Conservation (phyloP, 2,113 vertebrate species). For the Miniopterus natalensis region DNA sequence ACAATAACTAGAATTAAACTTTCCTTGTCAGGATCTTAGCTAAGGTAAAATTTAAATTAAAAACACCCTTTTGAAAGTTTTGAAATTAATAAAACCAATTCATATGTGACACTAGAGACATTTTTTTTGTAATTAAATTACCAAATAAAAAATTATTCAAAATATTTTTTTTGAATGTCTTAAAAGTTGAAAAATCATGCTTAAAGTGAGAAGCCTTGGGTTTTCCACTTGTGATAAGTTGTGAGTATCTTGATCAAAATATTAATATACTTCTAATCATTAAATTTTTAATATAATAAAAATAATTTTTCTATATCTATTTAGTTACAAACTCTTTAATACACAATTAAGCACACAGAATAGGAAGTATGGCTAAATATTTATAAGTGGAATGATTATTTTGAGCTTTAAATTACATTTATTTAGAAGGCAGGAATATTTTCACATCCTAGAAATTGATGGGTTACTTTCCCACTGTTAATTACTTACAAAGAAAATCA, state of each 20-base stretch:
- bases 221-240: conserved; percentile 36
- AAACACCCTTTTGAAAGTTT: conserved; percentile 71
- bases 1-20: conserved; percentile 79
- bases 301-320: neutral
- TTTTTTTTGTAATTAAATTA: conserved; percentile 68
- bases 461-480: conserved; percentile 66
- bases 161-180: conserved; percentile 14
- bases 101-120: conserved; percentile 62
- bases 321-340: conserved; percentile 46
- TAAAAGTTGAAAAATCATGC: conserved; percentile 52
- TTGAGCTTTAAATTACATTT: conserved; percentile 50
- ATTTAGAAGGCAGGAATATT: neutral
- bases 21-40: conserved; percentile 75
- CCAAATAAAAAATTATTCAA: conserved; percentile 50
- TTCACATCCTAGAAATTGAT: conserved; percentile 54
- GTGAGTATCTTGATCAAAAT: neutral
- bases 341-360: conserved; percentile 9
- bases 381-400: conserved; percentile 50
- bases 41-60: conserved; percentile 63
- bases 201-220: conserved; percentile 16
- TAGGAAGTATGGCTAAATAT: conserved; percentile 5
- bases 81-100: conserved; percentile 72
- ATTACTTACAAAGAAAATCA: conserved; percentile 57
- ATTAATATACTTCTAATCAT: neutral
- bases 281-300: conserved; percentile 46